A percentile compares a stretch with the other conserved stretches of the same genome.
Evolutionary conservation across 2,797 vertebrate species (phyloP).

Genomic region (Hydrocynus forskahlii): DNA sequence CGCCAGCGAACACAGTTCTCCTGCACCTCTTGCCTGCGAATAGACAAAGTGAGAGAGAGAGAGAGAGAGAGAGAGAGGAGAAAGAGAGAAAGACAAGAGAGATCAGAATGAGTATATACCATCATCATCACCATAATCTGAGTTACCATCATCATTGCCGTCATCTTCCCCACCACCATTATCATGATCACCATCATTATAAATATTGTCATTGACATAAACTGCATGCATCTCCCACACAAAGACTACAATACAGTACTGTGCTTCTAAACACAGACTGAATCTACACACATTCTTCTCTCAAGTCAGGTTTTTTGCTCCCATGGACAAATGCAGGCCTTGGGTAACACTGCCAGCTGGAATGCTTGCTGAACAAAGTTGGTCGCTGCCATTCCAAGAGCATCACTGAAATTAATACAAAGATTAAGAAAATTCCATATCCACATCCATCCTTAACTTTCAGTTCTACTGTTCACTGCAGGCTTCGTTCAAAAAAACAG

Average conservation of each 20-base stretch:
- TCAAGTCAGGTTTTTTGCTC: background rate
- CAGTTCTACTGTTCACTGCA: no score
- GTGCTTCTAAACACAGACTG: background rate
- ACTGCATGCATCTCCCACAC: background rate
- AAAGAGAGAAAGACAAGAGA: no score
- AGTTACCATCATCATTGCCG: background rate
- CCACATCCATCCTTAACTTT: no score
- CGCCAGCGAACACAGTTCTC: conserved; percentile 94
- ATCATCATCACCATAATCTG: background rate
- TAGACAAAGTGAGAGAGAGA: conserved; percentile 15
- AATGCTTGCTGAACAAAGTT: no score
- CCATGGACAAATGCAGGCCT: no score
- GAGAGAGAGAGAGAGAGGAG: no score
- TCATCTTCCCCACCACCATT: background rate
- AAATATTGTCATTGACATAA: background rate
- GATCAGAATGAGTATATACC: background rate
- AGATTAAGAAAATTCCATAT: no score
- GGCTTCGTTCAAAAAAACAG: no score
- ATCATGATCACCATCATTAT: background rate
- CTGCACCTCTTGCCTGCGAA: conserved; percentile 87
- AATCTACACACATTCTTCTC: background rate
- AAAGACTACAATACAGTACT: background rate
- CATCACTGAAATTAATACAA: no score
- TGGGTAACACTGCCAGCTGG: no score
- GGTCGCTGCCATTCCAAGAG: no score